phyloP scores from a whole-genome alignment of 1,140 invertebrate species.

The Chrysoperla carnea region DNA sequence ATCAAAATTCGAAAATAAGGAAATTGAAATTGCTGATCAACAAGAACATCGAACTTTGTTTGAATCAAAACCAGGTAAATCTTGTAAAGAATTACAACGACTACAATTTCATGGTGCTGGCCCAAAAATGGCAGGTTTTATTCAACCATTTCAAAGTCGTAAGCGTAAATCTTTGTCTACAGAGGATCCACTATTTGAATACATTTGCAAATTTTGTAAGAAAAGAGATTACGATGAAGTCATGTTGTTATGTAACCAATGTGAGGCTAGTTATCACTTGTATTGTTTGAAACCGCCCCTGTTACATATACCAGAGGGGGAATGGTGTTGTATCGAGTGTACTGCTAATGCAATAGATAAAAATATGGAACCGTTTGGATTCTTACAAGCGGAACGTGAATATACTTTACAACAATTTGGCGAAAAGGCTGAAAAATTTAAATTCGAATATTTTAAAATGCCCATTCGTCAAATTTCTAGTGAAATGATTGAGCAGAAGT shows the following conservation, averaged over 20 bases:
- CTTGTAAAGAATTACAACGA: slow-evolving; percentile 56
- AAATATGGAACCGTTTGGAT: slow-evolving; percentile 90
- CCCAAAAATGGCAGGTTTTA: slow-evolving; percentile 67
- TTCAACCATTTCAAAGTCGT: slow-evolving; percentile 26
- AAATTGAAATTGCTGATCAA: slow-evolving; percentile 30
- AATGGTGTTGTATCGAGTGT: slow-evolving; percentile 85
- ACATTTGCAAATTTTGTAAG: slow-evolving; percentile 86
- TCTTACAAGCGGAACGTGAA: slow-evolving; percentile 85
- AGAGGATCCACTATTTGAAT: slow-evolving; percentile 53
- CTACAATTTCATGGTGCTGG: slow-evolving; percentile 77
- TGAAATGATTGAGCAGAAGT: slow-evolving; percentile 83
- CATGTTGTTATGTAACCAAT: slow-evolving; percentile 92
- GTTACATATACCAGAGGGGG: slow-evolving; percentile 84
- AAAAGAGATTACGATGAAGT: slow-evolving; percentile 89
- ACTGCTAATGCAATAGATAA: slow-evolving; percentile 87
- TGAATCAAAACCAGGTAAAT: slow-evolving; percentile 5
- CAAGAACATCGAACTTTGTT: slow-evolving; percentile 48
- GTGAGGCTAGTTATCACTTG: slow-evolving; percentile 94
- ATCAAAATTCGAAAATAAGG: slow-evolving; percentile 15
- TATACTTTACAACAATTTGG: slow-evolving; percentile 95
- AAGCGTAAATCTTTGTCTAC: slow-evolving; percentile 33
- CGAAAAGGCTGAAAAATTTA: slow-evolving; percentile 98
- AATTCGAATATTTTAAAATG: slow-evolving; percentile 96
- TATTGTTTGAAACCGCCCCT: slow-evolving; percentile 90
- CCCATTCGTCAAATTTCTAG: slow-evolving; percentile 81